These are phyloP conservation scores for Hapalemur alaotrensis DNA, from an alignment of 2,797 vertebrate genomes.

Conservation along the genomic window DNA sequence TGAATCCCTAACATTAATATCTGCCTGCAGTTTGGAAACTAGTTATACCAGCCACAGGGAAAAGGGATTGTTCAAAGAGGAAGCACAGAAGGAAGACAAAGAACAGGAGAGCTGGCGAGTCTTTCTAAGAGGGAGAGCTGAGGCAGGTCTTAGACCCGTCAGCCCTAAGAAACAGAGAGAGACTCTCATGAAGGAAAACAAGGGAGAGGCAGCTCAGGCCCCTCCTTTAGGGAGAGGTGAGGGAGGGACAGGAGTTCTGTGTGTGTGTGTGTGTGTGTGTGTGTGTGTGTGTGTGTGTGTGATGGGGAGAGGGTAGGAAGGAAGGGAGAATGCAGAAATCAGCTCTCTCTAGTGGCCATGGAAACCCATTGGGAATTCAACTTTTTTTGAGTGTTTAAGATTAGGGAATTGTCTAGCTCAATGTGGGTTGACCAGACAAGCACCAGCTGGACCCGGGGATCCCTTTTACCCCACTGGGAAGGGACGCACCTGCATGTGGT, in stretches of 20 bases:
- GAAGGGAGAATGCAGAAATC: background rate
- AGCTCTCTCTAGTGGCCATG: background rate
- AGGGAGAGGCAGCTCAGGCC: background rate
- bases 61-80: background rate
- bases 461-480: fast-evolving
- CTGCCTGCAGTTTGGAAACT: background rate
- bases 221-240: background rate
- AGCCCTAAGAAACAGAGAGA: background rate
- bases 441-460: background rate
- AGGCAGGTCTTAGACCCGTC: background rate
- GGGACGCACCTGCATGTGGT: fast-evolving
- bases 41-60: background rate
- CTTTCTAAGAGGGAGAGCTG: background rate
- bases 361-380: background rate
- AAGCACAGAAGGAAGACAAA: background rate
- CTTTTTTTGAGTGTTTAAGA: background rate
- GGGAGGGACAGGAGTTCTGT: background rate
- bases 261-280: too few relatives aligned
- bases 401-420: background rate
- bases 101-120: background rate
- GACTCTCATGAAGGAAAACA: background rate
- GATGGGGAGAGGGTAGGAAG: background rate
- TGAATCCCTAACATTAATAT: background rate
- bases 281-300: too few relatives aligned
- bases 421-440: background rate